Evolutionary conservation across 2,888 invertebrate genomes (phyloP).

Genomic region (Hydriomena furcata): DNA sequence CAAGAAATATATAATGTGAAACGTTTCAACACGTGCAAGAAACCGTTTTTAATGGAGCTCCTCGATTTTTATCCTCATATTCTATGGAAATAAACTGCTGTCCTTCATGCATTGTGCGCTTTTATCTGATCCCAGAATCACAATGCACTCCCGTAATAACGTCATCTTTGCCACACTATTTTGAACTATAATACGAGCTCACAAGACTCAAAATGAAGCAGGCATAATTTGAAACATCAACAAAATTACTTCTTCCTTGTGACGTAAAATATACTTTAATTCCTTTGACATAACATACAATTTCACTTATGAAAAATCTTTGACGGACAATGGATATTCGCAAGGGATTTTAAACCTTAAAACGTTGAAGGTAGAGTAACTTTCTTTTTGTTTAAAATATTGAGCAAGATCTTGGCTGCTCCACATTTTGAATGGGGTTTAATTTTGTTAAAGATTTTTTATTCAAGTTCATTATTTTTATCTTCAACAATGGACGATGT

Average conservation of each 20-base stretch:
- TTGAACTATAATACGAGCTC: slow-evolving; percentile 14
- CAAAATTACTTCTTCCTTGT: slow-evolving; percentile 19
- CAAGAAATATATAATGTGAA: neutral
- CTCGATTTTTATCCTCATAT: slow-evolving; percentile 24
- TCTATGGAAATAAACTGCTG: slow-evolving; percentile 24
- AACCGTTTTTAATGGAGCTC: slow-evolving; percentile 17
- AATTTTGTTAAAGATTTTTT: slow-evolving; percentile 44
- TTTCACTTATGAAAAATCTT: slow-evolving; percentile 13
- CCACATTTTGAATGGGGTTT: slow-evolving; percentile 52
- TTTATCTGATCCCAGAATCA: slow-evolving; percentile 50
- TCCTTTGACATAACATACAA: slow-evolving; percentile 17
- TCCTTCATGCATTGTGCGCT: slow-evolving; percentile 23
- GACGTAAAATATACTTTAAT: slow-evolving; percentile 21
- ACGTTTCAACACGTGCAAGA: slow-evolving; percentile 15
- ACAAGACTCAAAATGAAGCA: slow-evolving; percentile 10
- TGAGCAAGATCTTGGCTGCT: slow-evolving; percentile 43
- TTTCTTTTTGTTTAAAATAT: neutral
- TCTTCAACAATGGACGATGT: slow-evolving; percentile 30
- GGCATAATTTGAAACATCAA: slow-evolving; percentile 7
- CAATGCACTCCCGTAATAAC: slow-evolving; percentile 45
- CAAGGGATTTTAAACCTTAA: slow-evolving; percentile 15
- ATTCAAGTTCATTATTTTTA: slow-evolving; percentile 34
- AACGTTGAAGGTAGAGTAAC: neutral
- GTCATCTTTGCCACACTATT: neutral
- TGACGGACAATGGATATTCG: slow-evolving; percentile 5